A percentile compares a stretch with the other conserved stretches of the same genome.
These are phyloP conservation scores for Colius striatus DNA, from an alignment of 2,113 vertebrate species.

Conservation along the genomic window DNA sequence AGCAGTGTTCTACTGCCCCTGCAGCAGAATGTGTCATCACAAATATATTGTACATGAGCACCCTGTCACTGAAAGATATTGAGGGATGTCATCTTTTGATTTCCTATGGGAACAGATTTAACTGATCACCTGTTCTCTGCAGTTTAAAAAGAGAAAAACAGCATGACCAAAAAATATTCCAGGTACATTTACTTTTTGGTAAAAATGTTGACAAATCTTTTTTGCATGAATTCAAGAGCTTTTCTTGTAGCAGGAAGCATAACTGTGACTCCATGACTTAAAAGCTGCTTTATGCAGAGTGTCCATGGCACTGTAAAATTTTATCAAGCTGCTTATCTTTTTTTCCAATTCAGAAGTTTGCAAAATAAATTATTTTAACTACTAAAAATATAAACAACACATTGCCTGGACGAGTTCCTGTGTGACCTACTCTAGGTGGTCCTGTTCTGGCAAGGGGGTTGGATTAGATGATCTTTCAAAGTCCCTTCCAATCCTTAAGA, in stretches of 20 bases:
- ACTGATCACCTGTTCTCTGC: background rate
- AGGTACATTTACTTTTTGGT: background rate
- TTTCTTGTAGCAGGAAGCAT: background rate
- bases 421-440: no score
- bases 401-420: background rate
- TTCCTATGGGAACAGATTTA: background rate
- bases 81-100: background rate
- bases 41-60: background rate
- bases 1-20: background rate
- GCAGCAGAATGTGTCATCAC: slow-evolving; percentile 4
- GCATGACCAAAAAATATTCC: background rate
- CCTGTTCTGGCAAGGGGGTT: no score
- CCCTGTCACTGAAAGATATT: background rate
- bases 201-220: background rate
- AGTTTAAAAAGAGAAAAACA: background rate
- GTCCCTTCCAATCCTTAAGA: no score
- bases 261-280: background rate
- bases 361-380: background rate
- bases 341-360: background rate
- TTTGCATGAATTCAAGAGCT: background rate
- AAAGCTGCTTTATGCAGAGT: background rate
- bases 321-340: background rate
- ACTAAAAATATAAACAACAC: background rate
- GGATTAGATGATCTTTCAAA: no score
- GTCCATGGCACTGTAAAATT: background rate